A percentile compares a stretch with the other conserved stretches of the same genome.
phyloP scores from a whole-genome alignment of 2,113 vertebrate genomes.

The Ammospiza caudacuta region DNA sequence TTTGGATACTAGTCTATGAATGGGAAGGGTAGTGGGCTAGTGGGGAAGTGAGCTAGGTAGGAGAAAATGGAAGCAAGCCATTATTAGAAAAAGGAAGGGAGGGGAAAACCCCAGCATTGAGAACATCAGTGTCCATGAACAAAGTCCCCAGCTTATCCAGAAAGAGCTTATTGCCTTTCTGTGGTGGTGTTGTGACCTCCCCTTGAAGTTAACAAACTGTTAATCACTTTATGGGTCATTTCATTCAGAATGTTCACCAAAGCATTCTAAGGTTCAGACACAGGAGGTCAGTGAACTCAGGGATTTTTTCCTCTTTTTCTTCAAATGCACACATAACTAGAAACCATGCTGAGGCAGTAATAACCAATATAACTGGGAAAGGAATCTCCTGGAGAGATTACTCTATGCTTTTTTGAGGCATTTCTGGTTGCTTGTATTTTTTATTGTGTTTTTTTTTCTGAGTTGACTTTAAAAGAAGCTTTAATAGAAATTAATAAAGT shows the following conservation, averaged over 20 bases:
- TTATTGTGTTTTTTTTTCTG: not conserved
- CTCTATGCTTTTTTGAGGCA: not conserved
- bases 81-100: not conserved
- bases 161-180: not conserved
- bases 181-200: not conserved
- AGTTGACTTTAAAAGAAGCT: not conserved
- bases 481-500: slow-evolving; percentile 17
- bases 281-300: slow-evolving; percentile 15
- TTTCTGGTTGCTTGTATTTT: not conserved
- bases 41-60: not conserved
- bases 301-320: not conserved
- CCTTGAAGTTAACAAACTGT: slow-evolving; percentile 42
- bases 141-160: not conserved
- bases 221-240: slow-evolving; percentile 51
- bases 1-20: not conserved
- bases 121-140: not conserved
- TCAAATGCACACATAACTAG: slow-evolving; percentile 16
- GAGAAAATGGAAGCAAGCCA: not conserved
- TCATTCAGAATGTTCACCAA: slow-evolving; percentile 10
- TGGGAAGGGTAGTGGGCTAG: not conserved
- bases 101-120: not conserved
- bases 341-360: slow-evolving; percentile 62
- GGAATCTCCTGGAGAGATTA: slow-evolving; percentile 54
- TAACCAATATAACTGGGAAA: slow-evolving; percentile 44
- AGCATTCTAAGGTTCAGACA: slow-evolving; percentile 23